phyloP scores from a whole-genome alignment of 2,797 vertebrate species.

The Micromesistius poutassou region DNA sequence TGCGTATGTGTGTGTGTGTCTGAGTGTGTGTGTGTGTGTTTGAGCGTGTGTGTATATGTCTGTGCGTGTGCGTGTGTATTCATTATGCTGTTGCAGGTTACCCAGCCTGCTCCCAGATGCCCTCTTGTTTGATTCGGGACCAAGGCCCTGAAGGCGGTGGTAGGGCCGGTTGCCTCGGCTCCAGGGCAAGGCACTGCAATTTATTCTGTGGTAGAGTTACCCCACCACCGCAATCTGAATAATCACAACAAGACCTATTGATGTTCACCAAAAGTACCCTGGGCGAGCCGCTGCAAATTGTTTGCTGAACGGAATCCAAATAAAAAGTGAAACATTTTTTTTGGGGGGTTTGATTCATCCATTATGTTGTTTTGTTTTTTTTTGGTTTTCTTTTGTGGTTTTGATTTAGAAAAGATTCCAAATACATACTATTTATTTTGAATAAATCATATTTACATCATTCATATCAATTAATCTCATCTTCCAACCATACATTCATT shows the following conservation, averaged over 20 bases:
- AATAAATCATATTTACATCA: too few relatives aligned
- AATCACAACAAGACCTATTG: conserved; percentile 32
- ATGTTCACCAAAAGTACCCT: conserved; percentile 52
- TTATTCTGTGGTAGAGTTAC: conserved; percentile 53
- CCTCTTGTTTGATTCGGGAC: conserved; percentile 48
- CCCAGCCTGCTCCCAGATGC: conserved; percentile 50
- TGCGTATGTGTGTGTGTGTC: too few relatives aligned
- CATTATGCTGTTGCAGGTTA: conserved; percentile 31
- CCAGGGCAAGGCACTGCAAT: conserved; percentile 38
- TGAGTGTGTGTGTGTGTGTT: neutral
- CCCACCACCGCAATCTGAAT: conserved; percentile 50
- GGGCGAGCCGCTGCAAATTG: conserved; percentile 45
- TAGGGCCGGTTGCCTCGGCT: conserved; percentile 52
- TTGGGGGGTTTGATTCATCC: conserved; percentile 15
- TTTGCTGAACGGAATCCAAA: conserved; percentile 40
- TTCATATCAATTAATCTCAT: too few relatives aligned
- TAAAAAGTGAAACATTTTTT: conserved; percentile 18
- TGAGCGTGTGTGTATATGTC: conserved; percentile 16
- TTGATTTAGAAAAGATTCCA: too few relatives aligned
- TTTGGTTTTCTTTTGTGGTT: neutral
- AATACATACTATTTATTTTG: too few relatives aligned
- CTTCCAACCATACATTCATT: too few relatives aligned
- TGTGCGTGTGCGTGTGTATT: neutral
- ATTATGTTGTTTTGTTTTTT: neutral
- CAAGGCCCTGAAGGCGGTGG: conserved; percentile 42